A percentile compares a stretch with the other conserved stretches of the same genome.
Conservation (phyloP, 2,113 vertebrate genomes). For the Hydrochoerus hydrochaeris region DNA sequence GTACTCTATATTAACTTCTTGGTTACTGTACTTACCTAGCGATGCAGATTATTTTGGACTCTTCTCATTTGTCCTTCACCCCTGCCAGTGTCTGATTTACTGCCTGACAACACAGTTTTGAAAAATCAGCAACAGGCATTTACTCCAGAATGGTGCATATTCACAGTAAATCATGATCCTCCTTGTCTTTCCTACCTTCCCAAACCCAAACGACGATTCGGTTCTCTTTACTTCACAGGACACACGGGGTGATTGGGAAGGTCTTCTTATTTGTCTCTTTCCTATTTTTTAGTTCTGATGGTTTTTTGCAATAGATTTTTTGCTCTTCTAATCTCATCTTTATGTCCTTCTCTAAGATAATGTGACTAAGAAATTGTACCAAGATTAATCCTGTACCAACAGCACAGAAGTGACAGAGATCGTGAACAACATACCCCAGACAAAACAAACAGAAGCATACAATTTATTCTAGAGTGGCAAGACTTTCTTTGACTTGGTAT, state of each 20-base stretch:
- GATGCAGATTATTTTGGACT: too few relatives aligned
- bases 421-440: background rate
- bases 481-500: background rate
- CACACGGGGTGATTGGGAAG: background rate
- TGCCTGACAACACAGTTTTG: background rate
- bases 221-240: background rate
- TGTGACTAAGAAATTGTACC: background rate
- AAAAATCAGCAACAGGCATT: background rate
- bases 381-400: background rate
- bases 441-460: background rate
- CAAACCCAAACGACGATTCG: background rate
- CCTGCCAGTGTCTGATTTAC: too few relatives aligned
- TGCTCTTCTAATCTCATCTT: background rate
- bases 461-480: background rate
- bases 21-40: background rate
- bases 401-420: background rate
- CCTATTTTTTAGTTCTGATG: background rate
- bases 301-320: background rate
- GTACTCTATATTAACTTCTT: background rate
- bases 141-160: background rate
- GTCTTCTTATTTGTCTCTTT: background rate
- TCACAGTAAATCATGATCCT: background rate
- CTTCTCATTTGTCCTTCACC: too few relatives aligned
- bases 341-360: background rate
- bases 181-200: background rate